Percentiles rank a stretch among this genome's conserved stretches.
phyloP scores from a whole-genome alignment of 2,113 vertebrate genomes.

The Bubo blakistoni region DNA sequence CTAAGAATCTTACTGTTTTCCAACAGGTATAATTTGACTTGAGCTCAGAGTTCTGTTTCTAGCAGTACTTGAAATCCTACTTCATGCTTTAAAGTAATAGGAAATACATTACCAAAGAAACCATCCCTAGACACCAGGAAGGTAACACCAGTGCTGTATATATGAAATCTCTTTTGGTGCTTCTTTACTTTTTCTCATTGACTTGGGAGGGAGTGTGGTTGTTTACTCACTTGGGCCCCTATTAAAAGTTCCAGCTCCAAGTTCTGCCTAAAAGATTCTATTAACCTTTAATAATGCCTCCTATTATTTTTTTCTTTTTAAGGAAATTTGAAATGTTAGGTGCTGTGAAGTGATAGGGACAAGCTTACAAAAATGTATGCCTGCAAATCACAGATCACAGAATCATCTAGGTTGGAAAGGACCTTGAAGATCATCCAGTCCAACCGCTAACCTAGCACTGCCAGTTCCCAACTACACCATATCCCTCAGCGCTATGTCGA shows the following conservation, averaged over 20 bases:
- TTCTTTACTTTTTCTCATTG: neutral
- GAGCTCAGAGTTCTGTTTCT: neutral
- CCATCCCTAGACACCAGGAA: neutral
- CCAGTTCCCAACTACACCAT: no score
- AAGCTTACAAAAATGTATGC: neutral
- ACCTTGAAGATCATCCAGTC: no score
- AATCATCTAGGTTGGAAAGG: no score
- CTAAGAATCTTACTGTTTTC: neutral
- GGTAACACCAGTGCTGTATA: neutral
- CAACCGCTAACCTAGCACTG: no score
- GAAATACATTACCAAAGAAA: constrained; percentile 13
- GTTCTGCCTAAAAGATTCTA: neutral
- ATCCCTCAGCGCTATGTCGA: no score
- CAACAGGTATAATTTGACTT: neutral
- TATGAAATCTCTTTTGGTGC: neutral
- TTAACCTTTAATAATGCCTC: neutral
- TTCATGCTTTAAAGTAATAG: neutral
- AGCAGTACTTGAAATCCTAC: neutral
- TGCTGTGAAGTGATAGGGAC: neutral
- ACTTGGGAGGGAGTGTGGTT: neutral
- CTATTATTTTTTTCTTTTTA: accelerated
- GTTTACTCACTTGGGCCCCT: neutral
- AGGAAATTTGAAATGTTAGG: neutral
- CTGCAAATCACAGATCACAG: neutral
- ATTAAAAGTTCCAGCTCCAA: neutral